A percentile compares a stretch with the other conserved stretches of the same genome.
These are phyloP conservation scores for Ictidomys tridecemlineatus DNA, from an alignment of 2,113 vertebrate genomes.

Conservation along the genomic window DNA sequence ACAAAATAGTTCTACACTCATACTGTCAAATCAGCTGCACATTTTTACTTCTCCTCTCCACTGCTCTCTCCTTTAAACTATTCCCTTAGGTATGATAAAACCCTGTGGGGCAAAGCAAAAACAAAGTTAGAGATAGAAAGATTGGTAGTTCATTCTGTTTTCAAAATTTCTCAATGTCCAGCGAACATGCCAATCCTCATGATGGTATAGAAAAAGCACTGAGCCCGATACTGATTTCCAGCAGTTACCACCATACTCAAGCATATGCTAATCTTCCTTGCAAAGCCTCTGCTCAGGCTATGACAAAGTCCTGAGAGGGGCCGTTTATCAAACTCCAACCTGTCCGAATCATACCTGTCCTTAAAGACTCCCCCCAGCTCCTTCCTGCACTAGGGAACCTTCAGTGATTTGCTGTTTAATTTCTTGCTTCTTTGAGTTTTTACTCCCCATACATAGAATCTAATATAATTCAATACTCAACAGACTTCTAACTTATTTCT, in stretches of 20 bases:
- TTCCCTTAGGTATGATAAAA: background rate
- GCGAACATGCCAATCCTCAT: background rate
- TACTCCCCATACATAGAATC: background rate
- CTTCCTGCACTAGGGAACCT: background rate
- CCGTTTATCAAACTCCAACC: background rate
- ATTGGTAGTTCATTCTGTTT: background rate
- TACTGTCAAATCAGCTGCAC: background rate
- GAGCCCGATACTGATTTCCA: background rate
- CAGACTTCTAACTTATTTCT: background rate
- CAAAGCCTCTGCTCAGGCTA: background rate
- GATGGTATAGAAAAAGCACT: background rate
- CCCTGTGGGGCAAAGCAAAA: background rate
- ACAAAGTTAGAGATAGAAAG: background rate
- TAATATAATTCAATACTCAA: background rate
- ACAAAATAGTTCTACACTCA: background rate
- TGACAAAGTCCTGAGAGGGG: background rate
- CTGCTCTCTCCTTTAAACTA: background rate
- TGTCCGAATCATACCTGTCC: background rate
- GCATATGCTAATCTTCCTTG: background rate
- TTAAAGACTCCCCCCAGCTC: background rate
- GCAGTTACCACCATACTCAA: background rate
- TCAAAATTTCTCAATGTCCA: background rate
- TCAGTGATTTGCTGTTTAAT: background rate
- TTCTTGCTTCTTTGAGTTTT: background rate
- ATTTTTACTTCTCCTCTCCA: background rate